A percentile compares a stretch with the other conserved stretches of the same genome.
Conservation (phyloP, 2,113 vertebrate species). For the Amazona vittata region DNA sequence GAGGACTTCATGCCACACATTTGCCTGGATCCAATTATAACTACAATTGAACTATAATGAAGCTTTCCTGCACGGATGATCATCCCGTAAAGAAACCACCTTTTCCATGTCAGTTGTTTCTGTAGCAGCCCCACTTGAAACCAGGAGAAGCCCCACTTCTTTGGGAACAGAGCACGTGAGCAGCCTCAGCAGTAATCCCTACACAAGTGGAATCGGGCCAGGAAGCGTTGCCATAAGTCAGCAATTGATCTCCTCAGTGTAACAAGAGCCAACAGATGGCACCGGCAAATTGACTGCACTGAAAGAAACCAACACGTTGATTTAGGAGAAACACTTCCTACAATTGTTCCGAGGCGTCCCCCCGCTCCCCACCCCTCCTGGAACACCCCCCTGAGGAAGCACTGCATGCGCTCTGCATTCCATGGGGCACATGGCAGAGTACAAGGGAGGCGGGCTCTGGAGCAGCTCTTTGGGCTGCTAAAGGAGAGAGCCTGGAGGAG, state of each 20-base stretch:
- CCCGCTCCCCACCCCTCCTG: background rate
- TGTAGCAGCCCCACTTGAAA: background rate
- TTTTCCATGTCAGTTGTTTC: background rate
- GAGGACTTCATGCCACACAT: background rate
- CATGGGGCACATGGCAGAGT: rapidly evolving
- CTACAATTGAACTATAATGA: background rate
- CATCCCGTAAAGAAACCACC: background rate
- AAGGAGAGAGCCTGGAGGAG: rapidly evolving
- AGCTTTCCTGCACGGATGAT: background rate
- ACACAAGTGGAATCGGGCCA: background rate
- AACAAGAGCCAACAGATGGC: constrained; percentile 40
- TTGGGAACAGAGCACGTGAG: rapidly evolving
- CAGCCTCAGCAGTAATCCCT: background rate
- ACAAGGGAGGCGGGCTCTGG: background rate
- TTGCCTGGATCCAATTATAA: background rate
- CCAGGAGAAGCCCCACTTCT: background rate
- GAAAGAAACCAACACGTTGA: background rate
- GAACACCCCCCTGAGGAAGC: background rate
- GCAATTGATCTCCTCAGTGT: background rate
- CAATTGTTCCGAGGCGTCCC: background rate
- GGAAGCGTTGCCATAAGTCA: background rate
- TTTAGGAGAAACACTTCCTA: constrained; percentile 17
- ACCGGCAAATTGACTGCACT: background rate
- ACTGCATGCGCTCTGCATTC: too few relatives aligned
- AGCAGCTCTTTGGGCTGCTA: rapidly evolving